Evolutionary conservation across 2,888 invertebrate species (phyloP), one percentile per base, ranked within the genome.

Genomic region (Rotaria sp.): DNA sequence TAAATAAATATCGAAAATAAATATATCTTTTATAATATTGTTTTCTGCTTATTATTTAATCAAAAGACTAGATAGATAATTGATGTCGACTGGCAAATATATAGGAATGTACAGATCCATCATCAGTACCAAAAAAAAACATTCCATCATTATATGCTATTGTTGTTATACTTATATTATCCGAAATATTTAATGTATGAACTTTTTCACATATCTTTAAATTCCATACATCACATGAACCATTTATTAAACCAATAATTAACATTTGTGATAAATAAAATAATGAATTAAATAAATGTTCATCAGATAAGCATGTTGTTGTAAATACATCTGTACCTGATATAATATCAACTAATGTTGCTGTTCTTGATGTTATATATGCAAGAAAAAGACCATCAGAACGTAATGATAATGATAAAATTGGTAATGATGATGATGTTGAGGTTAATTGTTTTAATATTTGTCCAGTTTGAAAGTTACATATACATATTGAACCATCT

Each of bases 71-170:
- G 67, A 67, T 35, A 5, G 67, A 67, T 67, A 67, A 35, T 21
- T 38, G 67, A 21, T 30, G 30, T 35, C 35, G 67, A 35, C 35
- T 38, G 7, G 67, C 67, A 67, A 67, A 67, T 18, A 67, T 35
- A 67, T 67, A 67, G 2, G 67, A 67, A 80, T 80, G 80, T 45
- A 80, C 45, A 45, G 80, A 80, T n/a, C 80, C 80, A 80, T 80
- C 80, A 45, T 80, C 45, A 45, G 26, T 45, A 45, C 80, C 80
- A 21, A 80, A 80, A 15, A 80, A 80, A 35, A 45, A 80, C 41
- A 80, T 80, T 80, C 45, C 45, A 45, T 80, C 38, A 80, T 80
- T 41, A 21, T 80, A 24, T n/a, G 80, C 26, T n/a, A 80, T 80
- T 45, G 80, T 45, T 13, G 80, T 80, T 41, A 80, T 80, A 26